Evolutionary conservation across 2,797 vertebrate species (phyloP), one percentile per base, ranked within the genome.

Genomic region (Sandelia bainsii): DNA sequence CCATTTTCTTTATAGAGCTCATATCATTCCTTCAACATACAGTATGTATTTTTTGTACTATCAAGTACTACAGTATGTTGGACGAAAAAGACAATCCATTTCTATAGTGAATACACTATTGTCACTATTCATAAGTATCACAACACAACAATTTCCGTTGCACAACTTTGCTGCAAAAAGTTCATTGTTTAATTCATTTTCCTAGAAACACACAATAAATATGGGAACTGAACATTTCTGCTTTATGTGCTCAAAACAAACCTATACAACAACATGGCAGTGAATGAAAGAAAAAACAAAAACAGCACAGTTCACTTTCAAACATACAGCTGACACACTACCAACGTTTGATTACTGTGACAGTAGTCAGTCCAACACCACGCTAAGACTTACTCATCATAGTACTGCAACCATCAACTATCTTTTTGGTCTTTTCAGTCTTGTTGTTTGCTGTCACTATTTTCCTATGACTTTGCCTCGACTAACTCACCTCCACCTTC

Each of bases 351-450:
- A 63, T 66, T 50, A 19, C 42, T 50, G 50, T 20, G 20, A 50
- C 51, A 52, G 59, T 23, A 49, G 12, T 64, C 64, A 52, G 12
- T 64, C 62, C 54, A 62, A 58, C 57, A 66, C 29, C 61, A 69
- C 69, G 76, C 86, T 87, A 86, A 89, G 85, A 91, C 87, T 83
- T 75, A 25, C 58, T 86, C 16, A 58, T 62, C 54, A 27, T 37
- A 45, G 27, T 53, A 68, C 14, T 22, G 2, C 49, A 68, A 14
- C 45, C 49, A 46, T 70, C 37, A 69, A 58, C 49, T 70, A 66
- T 61, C 45, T 64, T 63, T 80, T 83, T 73, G 59, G 74, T 91
- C 80, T 87, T 72, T 72, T 86, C 72, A 71, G 69, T 75, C 59
- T 67, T 29, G 48, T 52, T 66, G 16, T 72, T 61, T 39, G 44